phyloP scores from a whole-genome alignment of 2,113 vertebrate species.

The Phodopus roborovskii region DNA sequence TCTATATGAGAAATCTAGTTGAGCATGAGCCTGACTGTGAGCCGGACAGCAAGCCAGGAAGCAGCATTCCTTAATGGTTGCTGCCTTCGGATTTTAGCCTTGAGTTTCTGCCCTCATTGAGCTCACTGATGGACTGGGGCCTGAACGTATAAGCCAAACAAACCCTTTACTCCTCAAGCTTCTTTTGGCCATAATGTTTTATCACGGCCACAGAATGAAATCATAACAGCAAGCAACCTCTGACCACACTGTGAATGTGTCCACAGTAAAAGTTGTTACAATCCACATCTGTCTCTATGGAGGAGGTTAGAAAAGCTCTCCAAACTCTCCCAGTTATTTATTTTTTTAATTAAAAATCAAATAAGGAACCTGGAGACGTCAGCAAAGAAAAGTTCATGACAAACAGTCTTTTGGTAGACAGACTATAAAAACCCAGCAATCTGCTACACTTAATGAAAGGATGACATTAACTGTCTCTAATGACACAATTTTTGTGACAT shows the following conservation, averaged over 20 bases:
- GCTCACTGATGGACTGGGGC: background rate
- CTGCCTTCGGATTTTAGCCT: background rate
- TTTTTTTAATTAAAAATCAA: constrained; percentile 11
- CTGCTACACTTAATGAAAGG: constrained; percentile 27
- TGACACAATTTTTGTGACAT: constrained; percentile 55
- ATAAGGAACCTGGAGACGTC: background rate
- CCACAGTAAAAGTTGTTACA: background rate
- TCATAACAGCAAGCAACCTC: background rate
- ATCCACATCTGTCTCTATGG: background rate
- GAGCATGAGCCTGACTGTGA: background rate
- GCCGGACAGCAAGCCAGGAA: background rate
- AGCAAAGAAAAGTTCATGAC: constrained; percentile 10
- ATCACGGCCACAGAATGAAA: background rate
- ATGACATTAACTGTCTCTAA: constrained; percentile 58
- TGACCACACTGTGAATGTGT: background rate
- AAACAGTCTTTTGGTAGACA: constrained; percentile 10
- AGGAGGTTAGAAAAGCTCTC: background rate
- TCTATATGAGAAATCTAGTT: background rate
- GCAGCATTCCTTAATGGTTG: background rate
- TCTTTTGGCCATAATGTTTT: background rate
- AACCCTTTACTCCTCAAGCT: background rate
- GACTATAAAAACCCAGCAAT: constrained; percentile 47
- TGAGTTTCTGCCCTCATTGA: background rate
- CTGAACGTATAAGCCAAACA: background rate
- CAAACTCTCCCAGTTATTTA: constrained; percentile 6